Base-by-base conservation (phyloP, 92 coral and sea anemone species). In the Diadumene lineata region DNA sequence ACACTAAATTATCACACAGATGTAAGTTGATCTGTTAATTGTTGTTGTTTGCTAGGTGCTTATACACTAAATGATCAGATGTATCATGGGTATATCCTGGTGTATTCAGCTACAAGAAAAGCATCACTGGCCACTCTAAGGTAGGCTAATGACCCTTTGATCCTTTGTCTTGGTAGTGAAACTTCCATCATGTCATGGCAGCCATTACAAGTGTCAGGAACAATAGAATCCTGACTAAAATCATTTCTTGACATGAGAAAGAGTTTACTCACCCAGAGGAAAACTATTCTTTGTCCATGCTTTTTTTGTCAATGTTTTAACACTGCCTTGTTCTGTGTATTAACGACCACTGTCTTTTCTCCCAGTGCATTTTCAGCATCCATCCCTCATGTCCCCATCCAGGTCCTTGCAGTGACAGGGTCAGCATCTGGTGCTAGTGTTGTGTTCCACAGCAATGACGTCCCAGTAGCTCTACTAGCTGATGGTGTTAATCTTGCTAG, bases 401-500 rank as follows among this genome's bases (percentile, higher is more conserved):
- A 96, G 81, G 99, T 96, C 58, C 71, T 96, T 43, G 99, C 99
- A 1, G 91, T 92, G 50, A 96, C 99, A 6, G 99, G 99, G 33
- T 92, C 93, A 57, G 97, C 97, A 10, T 92, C 99, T 2, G 97
- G 99, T 3, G 99, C 99, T 2, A 96, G 99, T 81, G 99, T 96
- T 21, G 99, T 96, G 64, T 96, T 96, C 73, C 99, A 96, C 60
- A 96, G 99, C 74, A 83, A 88, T 57, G 81, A 85, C 34, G 96
- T 96, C 43, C 97, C 99, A 17, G 97, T 92, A 31, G 84, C 97
- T 29, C 74, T 96, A 34, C 57, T 96, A 44, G 99, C 99, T 60
- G 99, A 96, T 82, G 99, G 99, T 24, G 91, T 91, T 50, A 96
- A 96, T 79, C 86, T 96, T 43, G 99, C 99, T 48, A 96, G 99